Evolutionary conservation across 2,888 invertebrate genomes (phyloP), one percentile per base, ranked within the genome.

Genomic region (Saturnia japonica): DNA sequence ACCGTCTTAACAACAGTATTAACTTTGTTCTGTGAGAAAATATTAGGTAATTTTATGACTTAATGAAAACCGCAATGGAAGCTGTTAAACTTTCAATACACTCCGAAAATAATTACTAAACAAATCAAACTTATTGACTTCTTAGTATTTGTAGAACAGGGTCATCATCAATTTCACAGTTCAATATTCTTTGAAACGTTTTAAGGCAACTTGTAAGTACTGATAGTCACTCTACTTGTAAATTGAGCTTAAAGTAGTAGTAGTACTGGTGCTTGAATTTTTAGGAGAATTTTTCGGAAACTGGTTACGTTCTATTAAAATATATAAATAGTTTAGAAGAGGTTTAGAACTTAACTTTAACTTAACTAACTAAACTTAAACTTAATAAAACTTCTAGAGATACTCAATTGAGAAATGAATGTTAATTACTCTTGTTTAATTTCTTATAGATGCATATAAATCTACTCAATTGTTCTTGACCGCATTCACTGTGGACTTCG

Each of bases 391-490:
- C 16, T 19, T 51, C 16, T 51, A 19, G 19, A 19, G 22, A 9
- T 54, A 57, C 9, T 11, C 40, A 34, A 64, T 64, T 40, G 40
- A 40, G 2, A 60, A 25, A 12, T 60, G 25, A 60, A 60, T 60
- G 12, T 14, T 25, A 25, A 60, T 40, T 64, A 64, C 11, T 40
- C 9, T 40, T 40, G 64, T 64, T 64, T 40, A 34, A n/a, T 57
- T 64, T 64, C n/a, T 40, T 22, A 64, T 40, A 64, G 19, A 40
- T 40, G 64, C 64, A 40, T 40, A 64, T 40, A 64, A 40, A 40
- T 64, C 40, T 51, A 45, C 45, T 70, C 75, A 78, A 81, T 78
- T 76, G 80, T 78, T 77, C 82, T 78, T 82, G 83, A 79, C 82
- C 83, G 80, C 79, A 80, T 84, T 83, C 79, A 76, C 76, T 72